Percentiles rank a stretch among this genome's conserved stretches.
Conservation (phyloP, 37 sponge, comb jelly and placozoan species). For the Cliona cf. orientalis region DNA sequence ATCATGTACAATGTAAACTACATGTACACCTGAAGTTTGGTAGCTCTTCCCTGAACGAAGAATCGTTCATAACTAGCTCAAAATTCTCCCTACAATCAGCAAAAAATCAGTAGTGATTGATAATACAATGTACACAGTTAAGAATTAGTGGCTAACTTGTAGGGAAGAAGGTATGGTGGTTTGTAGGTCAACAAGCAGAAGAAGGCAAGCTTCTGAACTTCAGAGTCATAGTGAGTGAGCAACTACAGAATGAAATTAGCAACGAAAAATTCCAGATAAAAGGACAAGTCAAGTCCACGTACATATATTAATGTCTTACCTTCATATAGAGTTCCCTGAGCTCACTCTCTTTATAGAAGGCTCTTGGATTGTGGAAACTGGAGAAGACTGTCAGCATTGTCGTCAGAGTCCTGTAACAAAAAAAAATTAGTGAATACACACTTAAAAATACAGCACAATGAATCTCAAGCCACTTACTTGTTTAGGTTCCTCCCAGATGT, state of each 20-base stretch:
- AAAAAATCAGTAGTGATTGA: not conserved
- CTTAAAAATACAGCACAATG: not conserved
- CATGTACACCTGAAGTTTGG: conserved; percentile 48
- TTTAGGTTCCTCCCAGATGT: not conserved
- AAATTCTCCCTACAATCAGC: conserved; percentile 78
- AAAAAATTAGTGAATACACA: not conserved
- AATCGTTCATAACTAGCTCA: conserved; percentile 67
- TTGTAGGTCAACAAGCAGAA: conserved; percentile 73
- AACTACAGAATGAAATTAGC: conserved; percentile 45
- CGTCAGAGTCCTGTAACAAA: conserved; percentile 57
- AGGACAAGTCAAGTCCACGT: not conserved
- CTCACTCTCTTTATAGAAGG: conserved; percentile 68
- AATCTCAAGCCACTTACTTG: not conserved
- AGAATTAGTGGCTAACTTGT: conserved; percentile 48
- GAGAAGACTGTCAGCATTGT: conserved; percentile 72
- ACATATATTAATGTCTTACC: conserved; percentile 17
- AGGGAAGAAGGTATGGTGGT: conserved; percentile 57
- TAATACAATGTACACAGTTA: not conserved
- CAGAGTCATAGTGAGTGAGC: conserved; percentile 67
- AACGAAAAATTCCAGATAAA: not conserved
- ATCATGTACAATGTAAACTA: not conserved
- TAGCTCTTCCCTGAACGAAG: conserved; percentile 70
- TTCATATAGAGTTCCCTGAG: conserved; percentile 67
- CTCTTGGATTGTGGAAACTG: conserved; percentile 78
- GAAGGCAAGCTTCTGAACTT: conserved; percentile 82